These are phyloP conservation scores for Anolis carolinensis DNA, from an alignment of 2,113 vertebrate species.

Conservation along the genomic window DNA sequence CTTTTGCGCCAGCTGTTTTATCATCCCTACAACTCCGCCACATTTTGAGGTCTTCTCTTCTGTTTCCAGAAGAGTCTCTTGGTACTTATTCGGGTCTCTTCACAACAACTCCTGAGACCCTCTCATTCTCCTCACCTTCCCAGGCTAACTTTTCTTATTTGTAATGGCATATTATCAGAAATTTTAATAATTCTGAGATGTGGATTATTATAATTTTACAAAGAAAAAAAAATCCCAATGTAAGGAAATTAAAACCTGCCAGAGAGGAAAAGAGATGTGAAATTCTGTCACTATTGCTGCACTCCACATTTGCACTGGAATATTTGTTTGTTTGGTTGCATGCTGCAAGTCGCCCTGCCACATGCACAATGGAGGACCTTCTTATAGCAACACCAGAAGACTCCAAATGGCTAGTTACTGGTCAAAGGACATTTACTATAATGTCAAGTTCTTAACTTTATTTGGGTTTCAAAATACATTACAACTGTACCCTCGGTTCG, in stretches of 20 bases:
- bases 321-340: neutral
- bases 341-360: too few relatives aligned
- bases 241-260: neutral
- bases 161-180: conserved; percentile 23
- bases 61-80: conserved; percentile 77
- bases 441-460: too few relatives aligned
- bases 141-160: neutral
- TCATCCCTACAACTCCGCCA: conserved; percentile 79
- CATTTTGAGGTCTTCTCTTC: conserved; percentile 81
- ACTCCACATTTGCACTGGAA: neutral
- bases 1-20: conserved; percentile 76
- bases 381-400: too few relatives aligned
- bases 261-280: neutral
- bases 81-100: conserved; percentile 65
- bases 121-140: neutral
- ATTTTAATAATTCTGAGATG: neutral
- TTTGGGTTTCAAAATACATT: too few relatives aligned
- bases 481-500: too few relatives aligned
- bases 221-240: neutral
- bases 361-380: too few relatives aligned
- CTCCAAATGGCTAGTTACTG: too few relatives aligned
- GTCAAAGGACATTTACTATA: too few relatives aligned
- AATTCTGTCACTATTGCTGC: conserved; percentile 19
- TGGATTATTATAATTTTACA: neutral
- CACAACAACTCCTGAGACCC: neutral